Evolutionary conservation across 2,888 invertebrate genomes (phyloP).

Genomic region (Pollenia amentaria): DNA sequence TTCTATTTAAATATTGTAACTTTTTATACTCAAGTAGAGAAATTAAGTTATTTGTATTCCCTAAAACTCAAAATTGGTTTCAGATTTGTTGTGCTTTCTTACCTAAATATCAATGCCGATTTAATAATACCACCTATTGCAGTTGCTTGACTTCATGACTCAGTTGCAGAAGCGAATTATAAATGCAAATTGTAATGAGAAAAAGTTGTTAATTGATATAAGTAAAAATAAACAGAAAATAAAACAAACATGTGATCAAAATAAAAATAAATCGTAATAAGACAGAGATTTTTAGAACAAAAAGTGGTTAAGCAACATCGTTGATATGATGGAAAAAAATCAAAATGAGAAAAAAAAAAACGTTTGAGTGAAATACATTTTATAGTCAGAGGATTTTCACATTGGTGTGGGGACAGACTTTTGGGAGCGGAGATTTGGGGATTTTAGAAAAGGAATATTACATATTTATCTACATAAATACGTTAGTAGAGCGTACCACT

Average conservation of each 20-base stretch:
- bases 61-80: background rate
- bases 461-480: too few relatives aligned
- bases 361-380: too few relatives aligned
- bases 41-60: background rate
- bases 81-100: background rate
- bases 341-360: too few relatives aligned
- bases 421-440: too few relatives aligned
- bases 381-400: too few relatives aligned
- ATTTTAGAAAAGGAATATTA: too few relatives aligned
- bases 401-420: too few relatives aligned
- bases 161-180: constrained; percentile 17
- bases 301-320: constrained; percentile 50
- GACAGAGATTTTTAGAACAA: constrained; percentile 34
- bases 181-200: constrained; percentile 39
- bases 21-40: too few relatives aligned
- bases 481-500: too few relatives aligned
- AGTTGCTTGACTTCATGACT: background rate
- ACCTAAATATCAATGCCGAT: background rate
- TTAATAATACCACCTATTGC: constrained; percentile 23
- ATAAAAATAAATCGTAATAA: constrained; percentile 24
- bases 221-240: constrained; percentile 4
- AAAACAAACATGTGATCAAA: constrained; percentile 35
- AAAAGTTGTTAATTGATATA: background rate
- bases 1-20: too few relatives aligned
- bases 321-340: too few relatives aligned